phyloP scores from a whole-genome alignment of 2,888 invertebrate genomes.

The Pachydiplax longipennis region DNA sequence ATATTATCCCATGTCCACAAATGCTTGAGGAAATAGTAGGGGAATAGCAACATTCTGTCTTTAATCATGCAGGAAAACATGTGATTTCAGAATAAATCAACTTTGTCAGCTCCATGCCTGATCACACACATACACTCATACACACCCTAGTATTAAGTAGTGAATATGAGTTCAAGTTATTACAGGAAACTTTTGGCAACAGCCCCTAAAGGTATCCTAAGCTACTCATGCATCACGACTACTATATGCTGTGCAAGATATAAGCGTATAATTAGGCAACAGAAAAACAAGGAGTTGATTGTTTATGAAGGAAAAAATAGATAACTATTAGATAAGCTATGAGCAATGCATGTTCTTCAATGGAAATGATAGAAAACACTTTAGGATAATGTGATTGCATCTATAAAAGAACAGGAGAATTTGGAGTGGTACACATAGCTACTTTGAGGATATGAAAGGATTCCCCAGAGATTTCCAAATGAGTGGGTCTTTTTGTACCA shows the following conservation, averaged over 20 bases:
- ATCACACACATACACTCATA: conserved; percentile 39
- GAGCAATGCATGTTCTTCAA: not conserved
- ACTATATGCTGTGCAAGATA: not conserved
- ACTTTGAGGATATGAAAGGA: conserved; percentile 26
- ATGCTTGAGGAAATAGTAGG: conserved; percentile 17
- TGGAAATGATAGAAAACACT: not conserved
- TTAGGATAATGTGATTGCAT: conserved; percentile 6
- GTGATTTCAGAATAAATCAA: not conserved
- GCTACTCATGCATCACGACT: not conserved
- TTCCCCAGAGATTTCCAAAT: conserved; percentile 34
- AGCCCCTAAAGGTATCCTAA: not conserved
- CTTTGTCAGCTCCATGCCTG: conserved; percentile 28
- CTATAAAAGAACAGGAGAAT: not conserved
- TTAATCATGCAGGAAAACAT: conserved; percentile 25
- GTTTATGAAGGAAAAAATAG: not conserved
- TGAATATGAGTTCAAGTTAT: not conserved
- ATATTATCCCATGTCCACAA: conserved; percentile 41
- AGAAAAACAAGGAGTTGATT: not conserved
- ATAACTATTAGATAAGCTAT: conserved; percentile 5
- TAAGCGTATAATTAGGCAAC: not conserved
- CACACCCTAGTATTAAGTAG: conserved; percentile 22
- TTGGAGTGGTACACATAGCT: conserved; percentile 14
- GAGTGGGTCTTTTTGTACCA: too few relatives aligned
- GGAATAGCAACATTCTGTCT: not conserved
- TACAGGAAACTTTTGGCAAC: not conserved